Percentiles rank a stretch among this genome's conserved stretches.
Conservation (phyloP, 1,140 invertebrate genomes). For the Caenorhabditis remanei region DNA sequence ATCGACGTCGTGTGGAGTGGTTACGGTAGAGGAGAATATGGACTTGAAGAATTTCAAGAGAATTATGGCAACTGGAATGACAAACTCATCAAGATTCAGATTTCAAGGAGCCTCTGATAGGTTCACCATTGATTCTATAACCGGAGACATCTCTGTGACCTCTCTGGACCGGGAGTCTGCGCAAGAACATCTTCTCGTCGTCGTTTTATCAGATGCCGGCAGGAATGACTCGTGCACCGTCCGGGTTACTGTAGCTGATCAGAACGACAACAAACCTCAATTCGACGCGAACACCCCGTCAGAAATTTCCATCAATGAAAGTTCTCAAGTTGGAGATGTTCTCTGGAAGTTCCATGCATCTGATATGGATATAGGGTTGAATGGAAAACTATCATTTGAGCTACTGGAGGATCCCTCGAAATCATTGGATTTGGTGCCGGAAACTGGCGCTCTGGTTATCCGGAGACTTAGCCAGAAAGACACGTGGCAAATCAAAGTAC, state of each 20-base stretch:
- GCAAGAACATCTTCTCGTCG: constrained; percentile 84
- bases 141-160: constrained; percentile 84
- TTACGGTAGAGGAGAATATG: constrained; percentile 62
- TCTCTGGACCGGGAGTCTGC: constrained; percentile 86
- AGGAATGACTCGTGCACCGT: constrained; percentile 85
- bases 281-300: constrained; percentile 80
- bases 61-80: constrained; percentile 61
- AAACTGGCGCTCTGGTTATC: constrained; percentile 41
- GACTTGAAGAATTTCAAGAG: constrained; percentile 54
- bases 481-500: neutral
- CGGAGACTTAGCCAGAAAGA: neutral
- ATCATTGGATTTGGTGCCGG: constrained; percentile 55
- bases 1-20: constrained; percentile 61
- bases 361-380: constrained; percentile 90
- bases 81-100: constrained; percentile 40
- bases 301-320: constrained; percentile 41
- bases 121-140: constrained; percentile 84
- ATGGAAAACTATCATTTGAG: constrained; percentile 85
- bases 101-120: constrained; percentile 58
- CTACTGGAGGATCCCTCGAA: constrained; percentile 58
- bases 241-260: constrained; percentile 86
- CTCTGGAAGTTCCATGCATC: constrained; percentile 86
- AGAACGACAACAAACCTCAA: constrained; percentile 89
- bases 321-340: constrained; percentile 82
- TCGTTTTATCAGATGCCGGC: constrained; percentile 86